These are phyloP conservation scores for Drosophila nikananu DNA, from an alignment of 1,140 invertebrate species.

Conservation along the genomic window DNA sequence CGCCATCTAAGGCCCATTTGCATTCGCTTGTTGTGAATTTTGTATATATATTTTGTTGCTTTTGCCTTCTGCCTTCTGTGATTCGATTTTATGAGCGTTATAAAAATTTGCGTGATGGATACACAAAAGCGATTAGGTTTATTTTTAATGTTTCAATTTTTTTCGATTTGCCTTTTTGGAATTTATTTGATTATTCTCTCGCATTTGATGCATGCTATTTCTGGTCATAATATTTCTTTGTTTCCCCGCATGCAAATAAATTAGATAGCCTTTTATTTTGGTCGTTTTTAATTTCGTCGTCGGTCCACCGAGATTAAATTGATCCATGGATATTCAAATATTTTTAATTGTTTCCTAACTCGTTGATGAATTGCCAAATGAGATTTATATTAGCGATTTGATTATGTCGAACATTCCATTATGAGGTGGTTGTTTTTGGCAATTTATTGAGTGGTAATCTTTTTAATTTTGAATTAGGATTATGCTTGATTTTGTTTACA, in stretches of 20 bases:
- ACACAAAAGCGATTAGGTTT: constrained; percentile 71
- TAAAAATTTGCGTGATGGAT: constrained; percentile 69
- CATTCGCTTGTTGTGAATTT: constrained; percentile 38
- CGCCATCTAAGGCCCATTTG: constrained; percentile 56
- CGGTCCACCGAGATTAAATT: neutral
- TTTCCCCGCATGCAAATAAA: constrained; percentile 28
- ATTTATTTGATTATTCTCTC: constrained; percentile 46
- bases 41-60: constrained; percentile 9
- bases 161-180: constrained; percentile 38
- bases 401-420: constrained; percentile 10
- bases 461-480: neutral
- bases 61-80: constrained; percentile 8
- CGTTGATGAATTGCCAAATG: constrained; percentile 25
- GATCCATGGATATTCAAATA: constrained; percentile 13
- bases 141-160: constrained; percentile 69
- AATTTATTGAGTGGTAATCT: neutral
- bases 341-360: constrained; percentile 28
- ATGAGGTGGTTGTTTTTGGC: neutral
- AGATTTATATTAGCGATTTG: constrained; percentile 9
- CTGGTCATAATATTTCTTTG: constrained; percentile 51
- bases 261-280: constrained; percentile 22
- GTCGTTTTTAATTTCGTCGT: constrained; percentile 32
- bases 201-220: constrained; percentile 44
- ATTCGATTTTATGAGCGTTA: constrained; percentile 54
- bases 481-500: neutral